phyloP scores from a whole-genome alignment of 2,113 vertebrate species.

The Alethe castanea region DNA sequence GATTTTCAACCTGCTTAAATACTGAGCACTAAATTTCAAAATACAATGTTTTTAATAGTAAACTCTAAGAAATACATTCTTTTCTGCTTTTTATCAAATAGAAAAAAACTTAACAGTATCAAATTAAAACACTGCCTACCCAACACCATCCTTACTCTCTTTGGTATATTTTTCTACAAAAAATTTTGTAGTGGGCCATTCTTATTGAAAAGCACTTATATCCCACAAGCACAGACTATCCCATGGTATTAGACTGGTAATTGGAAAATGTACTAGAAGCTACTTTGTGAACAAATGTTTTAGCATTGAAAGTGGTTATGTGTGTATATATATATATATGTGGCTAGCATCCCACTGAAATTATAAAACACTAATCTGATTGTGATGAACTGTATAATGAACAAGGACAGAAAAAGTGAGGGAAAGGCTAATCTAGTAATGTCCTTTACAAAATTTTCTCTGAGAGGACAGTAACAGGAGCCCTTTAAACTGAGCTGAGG shows the following conservation, averaged over 20 bases:
- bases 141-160: neutral
- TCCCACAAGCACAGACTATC: neutral
- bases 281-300: neutral
- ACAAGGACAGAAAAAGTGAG: neutral
- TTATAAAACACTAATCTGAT: neutral
- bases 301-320: neutral
- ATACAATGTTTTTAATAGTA: neutral
- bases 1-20: neutral
- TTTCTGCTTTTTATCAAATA: neutral
- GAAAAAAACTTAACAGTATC: neutral
- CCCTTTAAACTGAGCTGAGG: neutral
- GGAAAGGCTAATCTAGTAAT: neutral
- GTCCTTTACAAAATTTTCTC: neutral
- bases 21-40: neutral
- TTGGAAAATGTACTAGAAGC: neutral
- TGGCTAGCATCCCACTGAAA: neutral
- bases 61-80: neutral
- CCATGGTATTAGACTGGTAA: accelerated
- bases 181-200: neutral
- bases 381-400: neutral
- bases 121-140: neutral
- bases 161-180: neutral
- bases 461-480: neutral
- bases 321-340: too few relatives aligned
- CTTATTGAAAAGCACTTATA: neutral